A percentile compares a stretch with the other conserved stretches of the same genome.
Conservation (phyloP, 2,113 vertebrate genomes). For the Pluvialis apricaria region DNA sequence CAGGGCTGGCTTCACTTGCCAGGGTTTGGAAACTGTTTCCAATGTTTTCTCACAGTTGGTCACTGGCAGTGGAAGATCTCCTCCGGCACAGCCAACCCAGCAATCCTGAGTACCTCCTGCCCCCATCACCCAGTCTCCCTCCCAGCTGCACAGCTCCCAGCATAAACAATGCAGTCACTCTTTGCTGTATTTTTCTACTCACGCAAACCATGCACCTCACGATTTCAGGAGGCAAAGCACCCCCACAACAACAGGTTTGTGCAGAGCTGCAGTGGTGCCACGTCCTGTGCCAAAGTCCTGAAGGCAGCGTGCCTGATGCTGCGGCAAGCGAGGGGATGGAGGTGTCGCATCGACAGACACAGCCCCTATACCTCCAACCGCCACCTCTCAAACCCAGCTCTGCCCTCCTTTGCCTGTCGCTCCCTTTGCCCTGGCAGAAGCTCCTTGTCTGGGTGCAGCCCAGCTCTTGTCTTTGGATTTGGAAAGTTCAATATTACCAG, state of each 20-base stretch:
- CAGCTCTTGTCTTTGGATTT: not conserved
- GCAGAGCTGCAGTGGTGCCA: not conserved
- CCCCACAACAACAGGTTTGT: not conserved
- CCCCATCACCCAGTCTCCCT: rapidly evolving
- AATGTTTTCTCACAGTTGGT: not conserved
- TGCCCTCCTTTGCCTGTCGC: not conserved
- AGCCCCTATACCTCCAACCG: not conserved
- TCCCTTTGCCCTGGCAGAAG: not conserved
- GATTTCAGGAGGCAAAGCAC: not conserved
- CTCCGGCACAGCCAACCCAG: not conserved
- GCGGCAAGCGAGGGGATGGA: not conserved
- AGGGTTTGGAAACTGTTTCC: not conserved
- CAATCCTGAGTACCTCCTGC: not conserved
- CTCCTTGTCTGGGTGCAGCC: not conserved
- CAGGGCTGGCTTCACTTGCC: not conserved
- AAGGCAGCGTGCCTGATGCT: rapidly evolving
- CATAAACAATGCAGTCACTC: not conserved
- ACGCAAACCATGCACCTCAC: not conserved
- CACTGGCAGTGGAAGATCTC: not conserved
- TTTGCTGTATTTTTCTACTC: rapidly evolving
- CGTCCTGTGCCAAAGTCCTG: not conserved
- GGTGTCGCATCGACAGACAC: not conserved
- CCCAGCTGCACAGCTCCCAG: rapidly evolving
- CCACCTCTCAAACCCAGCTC: not conserved
- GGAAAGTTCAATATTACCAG: not conserved